Evolutionary conservation across 2,797 vertebrate species (phyloP), one percentile per base, ranked within the genome.

Genomic region (Falco cherrug): DNA sequence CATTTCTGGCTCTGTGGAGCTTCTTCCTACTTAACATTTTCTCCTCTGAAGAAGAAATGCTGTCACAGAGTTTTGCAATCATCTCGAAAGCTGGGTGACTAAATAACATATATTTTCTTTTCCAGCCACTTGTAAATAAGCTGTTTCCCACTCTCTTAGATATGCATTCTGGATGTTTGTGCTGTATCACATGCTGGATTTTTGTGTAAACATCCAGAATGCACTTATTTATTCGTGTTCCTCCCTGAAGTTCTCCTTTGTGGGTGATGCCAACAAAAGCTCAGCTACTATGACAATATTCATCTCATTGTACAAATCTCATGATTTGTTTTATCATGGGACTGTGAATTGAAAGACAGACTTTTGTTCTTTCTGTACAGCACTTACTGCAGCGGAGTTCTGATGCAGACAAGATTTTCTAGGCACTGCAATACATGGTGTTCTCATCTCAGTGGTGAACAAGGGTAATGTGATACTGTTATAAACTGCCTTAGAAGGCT

Each of bases 181-280:
- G 54, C 56, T 20, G 7, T 48, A 87, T 91, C 91, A 95, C 87
- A 86, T 91, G 90, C 61, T 91, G 61, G 73, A 93, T 65, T 91
- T 95, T 73, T 24, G 37, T 50, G 50, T 84, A 91, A 96, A 93
- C 59, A 84, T 74, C 50, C 76, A 95, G 85, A 90, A 95, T 56
- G n/a, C 73, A 93, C 73, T 95, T 88, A 69, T 93, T 94, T 61
- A 75, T 90, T 84, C 41, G 75, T 84, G 80, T 95, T 95, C 94
- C 91, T 78, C 91, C 91, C 87, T 84, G 31, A 95, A 95, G 88
- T 95, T 95, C 90, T 93, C 61, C 53, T 86, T 95, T 95, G 80
- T 53, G 83, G 11, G 50, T 57, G 47, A 88, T 43, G 57, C 29
- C 45, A 93, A 95, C 68, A 82, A 89, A 88, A 95, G 73, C 70